phyloP scores from a whole-genome alignment of 2,888 invertebrate species.

The Horisme vitalbata region DNA sequence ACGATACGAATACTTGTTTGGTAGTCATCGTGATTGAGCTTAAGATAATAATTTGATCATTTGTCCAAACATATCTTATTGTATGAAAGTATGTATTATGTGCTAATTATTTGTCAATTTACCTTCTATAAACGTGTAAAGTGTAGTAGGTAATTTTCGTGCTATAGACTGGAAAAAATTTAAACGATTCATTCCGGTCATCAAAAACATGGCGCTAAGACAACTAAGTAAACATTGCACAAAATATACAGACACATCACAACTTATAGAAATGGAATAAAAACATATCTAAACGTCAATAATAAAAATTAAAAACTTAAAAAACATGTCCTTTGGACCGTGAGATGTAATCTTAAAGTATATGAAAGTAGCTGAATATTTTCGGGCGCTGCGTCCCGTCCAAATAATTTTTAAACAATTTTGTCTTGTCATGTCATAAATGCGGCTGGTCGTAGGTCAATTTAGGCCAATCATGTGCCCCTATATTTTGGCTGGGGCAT shows the following conservation, averaged over 20 bases:
- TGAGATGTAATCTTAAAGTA: constrained; percentile 22
- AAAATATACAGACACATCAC: constrained; percentile 55
- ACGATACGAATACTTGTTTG: too few relatives aligned
- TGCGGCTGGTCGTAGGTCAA: constrained; percentile 18
- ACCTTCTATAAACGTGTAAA: too few relatives aligned
- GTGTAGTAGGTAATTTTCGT: too few relatives aligned
- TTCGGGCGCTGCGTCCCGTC: constrained; percentile 12
- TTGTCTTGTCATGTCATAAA: constrained; percentile 31
- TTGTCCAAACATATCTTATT: too few relatives aligned
- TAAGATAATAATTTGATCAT: too few relatives aligned
- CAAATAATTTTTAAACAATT: constrained; percentile 19
- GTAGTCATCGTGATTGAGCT: too few relatives aligned
- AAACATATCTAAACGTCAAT: constrained; percentile 28
- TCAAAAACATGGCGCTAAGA: constrained; percentile 4
- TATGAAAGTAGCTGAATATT: constrained; percentile 23
- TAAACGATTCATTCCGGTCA: constrained; percentile 5
- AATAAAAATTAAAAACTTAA: constrained; percentile 22
- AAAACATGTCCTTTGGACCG: constrained; percentile 26
- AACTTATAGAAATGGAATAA: constrained; percentile 38
- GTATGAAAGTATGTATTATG: too few relatives aligned
- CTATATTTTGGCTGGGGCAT: too few relatives aligned
- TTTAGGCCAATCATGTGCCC: too few relatives aligned
- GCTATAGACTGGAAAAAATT: too few relatives aligned
- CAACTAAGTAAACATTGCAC: constrained; percentile 53
- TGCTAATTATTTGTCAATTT: too few relatives aligned